Conservation (phyloP, 2,113 vertebrate genomes). For the Clinocottus analis region DNA sequence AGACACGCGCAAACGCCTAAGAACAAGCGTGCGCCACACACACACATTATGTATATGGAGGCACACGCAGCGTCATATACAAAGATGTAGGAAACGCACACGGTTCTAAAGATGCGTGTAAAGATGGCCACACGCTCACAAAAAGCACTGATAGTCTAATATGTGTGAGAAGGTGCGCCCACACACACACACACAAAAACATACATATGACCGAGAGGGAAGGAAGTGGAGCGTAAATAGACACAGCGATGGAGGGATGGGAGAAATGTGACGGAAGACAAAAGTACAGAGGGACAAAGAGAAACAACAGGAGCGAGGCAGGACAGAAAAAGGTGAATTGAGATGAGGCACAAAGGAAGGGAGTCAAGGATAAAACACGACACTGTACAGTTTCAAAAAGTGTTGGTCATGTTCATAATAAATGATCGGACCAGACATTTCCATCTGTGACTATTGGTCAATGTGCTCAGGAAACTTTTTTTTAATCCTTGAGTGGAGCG, state of each 20-base stretch:
- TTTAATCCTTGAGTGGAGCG: background rate
- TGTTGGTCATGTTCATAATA: too few species aligned
- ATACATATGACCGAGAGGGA: conserved; percentile 4
- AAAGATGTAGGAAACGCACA: conserved; percentile 10
- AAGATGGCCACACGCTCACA: background rate
- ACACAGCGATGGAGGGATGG: background rate
- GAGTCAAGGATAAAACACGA: background rate
- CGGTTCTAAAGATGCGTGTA: background rate
- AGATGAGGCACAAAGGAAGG: background rate
- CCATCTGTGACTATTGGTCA: too few species aligned
- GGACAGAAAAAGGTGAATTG: background rate
- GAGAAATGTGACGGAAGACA: background rate
- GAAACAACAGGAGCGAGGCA: background rate
- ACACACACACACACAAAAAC: conserved; percentile 45
- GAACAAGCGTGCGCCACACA: conserved; percentile 25
- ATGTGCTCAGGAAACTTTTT: too few species aligned
- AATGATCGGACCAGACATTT: too few species aligned
- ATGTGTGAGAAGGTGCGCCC: conserved; percentile 19
- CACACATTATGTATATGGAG: background rate
- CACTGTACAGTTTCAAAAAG: background rate
- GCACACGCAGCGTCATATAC: background rate
- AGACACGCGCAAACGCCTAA: conserved; percentile 77
- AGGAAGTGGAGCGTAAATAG: background rate
- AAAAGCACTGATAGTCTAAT: background rate
- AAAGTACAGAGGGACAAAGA: background rate